Base-by-base conservation (phyloP, 2,113 vertebrate species). In the Ciconia maguari region DNA sequence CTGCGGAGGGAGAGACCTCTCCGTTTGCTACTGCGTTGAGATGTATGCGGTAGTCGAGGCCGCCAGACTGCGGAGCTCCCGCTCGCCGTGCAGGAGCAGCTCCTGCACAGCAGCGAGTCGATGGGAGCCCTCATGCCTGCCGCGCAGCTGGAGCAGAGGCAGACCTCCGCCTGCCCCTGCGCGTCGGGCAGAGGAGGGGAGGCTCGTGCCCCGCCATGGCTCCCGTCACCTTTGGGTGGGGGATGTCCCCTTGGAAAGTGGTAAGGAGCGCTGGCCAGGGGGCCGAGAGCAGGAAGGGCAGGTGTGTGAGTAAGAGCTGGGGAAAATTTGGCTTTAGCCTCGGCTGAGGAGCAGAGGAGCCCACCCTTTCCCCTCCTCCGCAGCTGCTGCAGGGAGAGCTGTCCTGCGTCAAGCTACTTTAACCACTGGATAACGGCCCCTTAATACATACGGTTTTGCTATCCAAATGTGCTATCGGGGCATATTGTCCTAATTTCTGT, bases 401-500 rank as follows among this genome's bases (percentile, higher is more conserved):
- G 29, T 80, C 22, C 51, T 92, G 62, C 46, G 49, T 92, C 76
- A 13, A 2, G 42, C 90, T 60, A 6, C 83, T 85, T 27, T 32
- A 90, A 62, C 68, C 60, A 52, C 65, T 57, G 74, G 68, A 22
- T 58, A 7, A 41, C 19, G 22, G 58, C 79, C 62, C 83, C 78
- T 69, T 27, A 11, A 0, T 27, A 17, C 46, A 1, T 9, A 24
- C 16, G 5, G 29, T 79, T 94, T 41, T 83, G 78, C 62, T 70
- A 41, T 48, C 68, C 58, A 51, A 44, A 76, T 66, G 58, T 16
- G 92, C 89, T 96, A 22, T 90, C 17, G 34, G 93, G 97, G 97
- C 90, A 92, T 96, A 76, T 94, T 96, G 93, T 96, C 91, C 90
- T 95, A 30, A 95, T 88, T 96, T 95, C 83, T 92, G 89, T 97